phyloP scores from a whole-genome alignment of 37 sponge, comb jelly and placozoan species.

The Spongilla lacustris region DNA sequence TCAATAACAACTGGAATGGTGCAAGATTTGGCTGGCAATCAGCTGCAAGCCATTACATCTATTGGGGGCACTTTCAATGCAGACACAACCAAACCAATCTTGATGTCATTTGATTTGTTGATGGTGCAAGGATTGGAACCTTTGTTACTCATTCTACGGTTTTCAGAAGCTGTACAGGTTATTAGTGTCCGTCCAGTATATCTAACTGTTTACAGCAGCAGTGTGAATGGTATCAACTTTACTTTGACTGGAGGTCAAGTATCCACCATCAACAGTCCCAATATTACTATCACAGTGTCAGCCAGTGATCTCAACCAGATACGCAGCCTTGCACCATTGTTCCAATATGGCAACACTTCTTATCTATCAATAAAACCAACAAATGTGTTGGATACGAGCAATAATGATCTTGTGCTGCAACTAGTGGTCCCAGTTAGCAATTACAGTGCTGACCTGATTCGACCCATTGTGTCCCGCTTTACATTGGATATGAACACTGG shows the following conservation, averaged over 20 bases:
- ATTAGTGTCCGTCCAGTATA: not conserved
- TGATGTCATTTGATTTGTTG: constrained; percentile 76
- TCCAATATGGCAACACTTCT: constrained; percentile 41
- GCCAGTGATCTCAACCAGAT: constrained; percentile 60
- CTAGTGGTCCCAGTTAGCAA: constrained; percentile 9
- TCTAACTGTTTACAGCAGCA: not conserved
- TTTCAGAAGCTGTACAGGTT: constrained; percentile 85
- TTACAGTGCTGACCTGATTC: constrained; percentile 70
- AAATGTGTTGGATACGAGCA: not conserved
- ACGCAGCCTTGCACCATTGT: constrained; percentile 64
- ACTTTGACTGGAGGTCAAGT: constrained; percentile 52
- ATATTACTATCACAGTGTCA: constrained; percentile 66
- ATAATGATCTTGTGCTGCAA: not conserved
- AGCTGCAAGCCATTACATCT: constrained; percentile 8
- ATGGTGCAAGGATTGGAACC: constrained; percentile 83
- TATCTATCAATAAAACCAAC: constrained; percentile 40
- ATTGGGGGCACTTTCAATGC: not conserved
- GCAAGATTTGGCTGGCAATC: constrained; percentile 70
- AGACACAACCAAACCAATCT: constrained; percentile 67
- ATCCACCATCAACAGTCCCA: constrained; percentile 29
- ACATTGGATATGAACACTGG: constrained; percentile 76
- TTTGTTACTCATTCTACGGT: constrained; percentile 70
- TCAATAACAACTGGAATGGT: constrained; percentile 51
- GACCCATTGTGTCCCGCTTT: constrained; percentile 61
- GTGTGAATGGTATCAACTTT: constrained; percentile 32